Base-by-base conservation (phyloP, 2,113 vertebrate species). In the Glaucomys volans region DNA sequence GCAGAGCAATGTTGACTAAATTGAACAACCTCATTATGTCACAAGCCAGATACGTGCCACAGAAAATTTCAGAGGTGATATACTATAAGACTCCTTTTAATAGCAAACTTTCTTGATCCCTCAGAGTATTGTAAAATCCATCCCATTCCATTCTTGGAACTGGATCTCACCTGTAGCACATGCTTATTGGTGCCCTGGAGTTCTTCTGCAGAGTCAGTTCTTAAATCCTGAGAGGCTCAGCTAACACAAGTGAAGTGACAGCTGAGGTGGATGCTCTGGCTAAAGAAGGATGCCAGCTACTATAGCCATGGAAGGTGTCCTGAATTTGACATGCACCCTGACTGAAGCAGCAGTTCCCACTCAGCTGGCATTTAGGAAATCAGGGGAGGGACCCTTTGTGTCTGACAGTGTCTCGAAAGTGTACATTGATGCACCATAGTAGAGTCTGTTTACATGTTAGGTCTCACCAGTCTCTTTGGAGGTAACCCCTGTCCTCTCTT, bases 151-250 rank as follows among this genome's bases (percentile, higher is more conserved):
- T 59, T 93, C 71, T 40, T 4, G 47, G n/a, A 71, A 90, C 26
- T 69, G 54, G 10, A 47, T 35, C 32, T 96, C 69, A 75, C 28
- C 32, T 40, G 32, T 10, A 40, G 18, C 79, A 59, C 28, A 12
- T 69, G 14, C 30, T 75, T 22, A 22, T 18, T 47, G 44, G 13
- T 74, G 30, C n/a, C 24, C 14, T 67, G 42, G 71, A 86, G 26
- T 54, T 77, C 76, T 94, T 94, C 80, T 85, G 40, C 37, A 91
- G 59, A 88, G 47, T 42, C 47, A 1, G 12, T 26, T 59, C 67
- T 80, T 84, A 20, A 47, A 14, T 67, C 7, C 44, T 94, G 22
- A 74, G 69, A 83, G 72, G 44, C 79, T 52, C 11, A 69, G 37
- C 28, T 22, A 47, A 64, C 35, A 37, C 52, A 30, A 40, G 16